Evolutionary conservation across 2,797 vertebrate species (phyloP), one percentile per base, ranked within the genome.

Genomic region (Xenentodon cancila): DNA sequence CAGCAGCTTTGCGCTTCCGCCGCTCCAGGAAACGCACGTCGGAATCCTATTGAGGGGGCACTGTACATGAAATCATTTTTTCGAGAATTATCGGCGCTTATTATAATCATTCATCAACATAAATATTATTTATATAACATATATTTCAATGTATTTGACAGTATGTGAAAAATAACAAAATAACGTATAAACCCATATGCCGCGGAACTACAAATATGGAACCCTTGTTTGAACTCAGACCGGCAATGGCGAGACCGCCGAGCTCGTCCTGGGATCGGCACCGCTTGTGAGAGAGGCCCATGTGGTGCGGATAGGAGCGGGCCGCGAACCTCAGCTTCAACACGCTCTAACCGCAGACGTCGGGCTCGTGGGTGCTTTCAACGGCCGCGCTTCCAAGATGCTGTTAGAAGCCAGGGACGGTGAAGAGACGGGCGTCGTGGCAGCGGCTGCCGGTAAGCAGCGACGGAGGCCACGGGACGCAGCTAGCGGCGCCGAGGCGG

Each of bases 1-100:
- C 93, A 94, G 93, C 94, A 94, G 85, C 80, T 94, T 93, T 92
- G 8, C 1, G 4, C 6, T 91, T 93, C 91, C 89, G 90, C 42
- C 25, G 0, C 16, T 32, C 1, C 76, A 72, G 91, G 92, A 92
- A 88, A 30, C 64, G 8, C 0, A 1, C 0, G 48, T 13, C 80
- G 88, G 85, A 71, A 0, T 15, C 30, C 34, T 81, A 73, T 79
- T 46, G 1, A 51, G 1, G 46, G 5, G 1, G 71, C 21, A 74
- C 70, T 13, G 5, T 13, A 0, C 27, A n/a, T 21, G 1, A 34
- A 46, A 42, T 34, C 7, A 25, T 48, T n/a, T 22, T 12, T 1
- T 17, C 13, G 5, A 1, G 6, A 7, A 5, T 40, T 15, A 25
- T 34, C 18, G 9, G 7, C 2, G 13, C 4, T 8, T 25, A 25